A percentile compares a stretch with the other conserved stretches of the same genome.
Evolutionary conservation across 2,797 vertebrate genomes (phyloP).

Genomic region (Pangasius mekongensis): DNA sequence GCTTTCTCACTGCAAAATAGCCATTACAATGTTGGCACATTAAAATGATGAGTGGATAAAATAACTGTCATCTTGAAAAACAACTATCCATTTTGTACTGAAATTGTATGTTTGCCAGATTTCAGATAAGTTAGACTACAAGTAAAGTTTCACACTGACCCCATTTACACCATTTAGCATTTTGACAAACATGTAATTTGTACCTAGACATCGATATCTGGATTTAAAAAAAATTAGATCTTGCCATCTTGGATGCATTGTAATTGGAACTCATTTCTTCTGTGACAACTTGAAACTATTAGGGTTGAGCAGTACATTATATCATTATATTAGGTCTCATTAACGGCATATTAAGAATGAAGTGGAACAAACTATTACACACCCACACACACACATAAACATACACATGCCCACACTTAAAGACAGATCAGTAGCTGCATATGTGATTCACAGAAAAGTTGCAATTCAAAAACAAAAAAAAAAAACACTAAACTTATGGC

Average conservation of each 20-base stretch:
- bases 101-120: not conserved
- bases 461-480: too few relatives aligned
- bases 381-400: too few relatives aligned
- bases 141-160: too few relatives aligned
- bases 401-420: too few relatives aligned
- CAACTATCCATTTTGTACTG: not conserved
- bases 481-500: too few relatives aligned
- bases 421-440: too few relatives aligned
- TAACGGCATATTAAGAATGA: not conserved
- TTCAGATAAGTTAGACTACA: not conserved
- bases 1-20: conserved; percentile 14
- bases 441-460: too few relatives aligned
- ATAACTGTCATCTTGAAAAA: not conserved
- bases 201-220: not conserved
- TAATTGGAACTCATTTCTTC: not conserved
- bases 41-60: not conserved
- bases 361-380: too few relatives aligned
- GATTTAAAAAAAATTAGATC: not conserved
- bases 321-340: not conserved
- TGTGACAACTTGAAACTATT: not conserved
- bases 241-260: not conserved
- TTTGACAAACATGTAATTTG: not conserved
- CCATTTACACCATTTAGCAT: not conserved
- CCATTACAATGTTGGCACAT: not conserved
- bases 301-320: not conserved